These are phyloP conservation scores for Eulemur macaco DNA, from an alignment of 2,113 vertebrate species.

Conservation along the genomic window DNA sequence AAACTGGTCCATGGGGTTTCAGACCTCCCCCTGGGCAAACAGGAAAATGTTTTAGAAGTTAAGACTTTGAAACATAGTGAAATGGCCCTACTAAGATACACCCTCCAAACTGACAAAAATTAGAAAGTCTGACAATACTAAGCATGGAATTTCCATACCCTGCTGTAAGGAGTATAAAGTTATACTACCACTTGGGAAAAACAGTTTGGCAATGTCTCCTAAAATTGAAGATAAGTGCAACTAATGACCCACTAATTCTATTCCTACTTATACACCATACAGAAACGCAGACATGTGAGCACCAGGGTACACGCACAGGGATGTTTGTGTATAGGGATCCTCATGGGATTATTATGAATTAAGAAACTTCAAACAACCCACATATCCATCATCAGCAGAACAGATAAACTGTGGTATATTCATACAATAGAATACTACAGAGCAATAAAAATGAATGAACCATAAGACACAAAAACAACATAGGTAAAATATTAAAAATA, in stretches of 20 bases:
- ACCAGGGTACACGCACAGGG: not conserved
- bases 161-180: not conserved
- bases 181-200: not conserved
- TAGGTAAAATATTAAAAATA: not conserved
- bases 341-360: not conserved
- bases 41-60: not conserved
- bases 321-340: not conserved
- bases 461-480: not conserved
- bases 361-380: not conserved
- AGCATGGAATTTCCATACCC: not conserved
- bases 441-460: not conserved
- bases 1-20: not conserved
- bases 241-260: not conserved
- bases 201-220: not conserved
- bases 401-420: not conserved
- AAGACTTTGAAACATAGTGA: not conserved
- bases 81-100: not conserved
- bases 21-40: not conserved
- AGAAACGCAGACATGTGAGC: not conserved
- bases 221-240: not conserved
- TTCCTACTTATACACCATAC: not conserved
- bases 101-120: not conserved
- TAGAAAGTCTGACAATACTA: not conserved
- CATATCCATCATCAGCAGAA: not conserved
- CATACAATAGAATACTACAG: not conserved